phyloP scores from a whole-genome alignment of 2,113 vertebrate species.

The Malurus cyaneus region DNA sequence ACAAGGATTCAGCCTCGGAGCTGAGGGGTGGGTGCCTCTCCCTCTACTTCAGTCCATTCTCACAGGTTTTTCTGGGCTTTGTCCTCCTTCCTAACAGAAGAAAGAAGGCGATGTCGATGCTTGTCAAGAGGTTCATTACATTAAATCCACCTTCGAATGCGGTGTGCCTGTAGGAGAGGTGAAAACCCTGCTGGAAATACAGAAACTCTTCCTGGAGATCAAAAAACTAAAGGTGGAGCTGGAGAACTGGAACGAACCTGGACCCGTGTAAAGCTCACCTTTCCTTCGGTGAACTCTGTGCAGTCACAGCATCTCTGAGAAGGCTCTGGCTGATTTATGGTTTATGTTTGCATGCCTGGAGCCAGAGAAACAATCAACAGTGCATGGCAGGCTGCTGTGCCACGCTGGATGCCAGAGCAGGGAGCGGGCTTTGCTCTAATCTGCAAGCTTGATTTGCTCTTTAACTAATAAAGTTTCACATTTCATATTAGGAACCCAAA shows the following conservation, averaged over 20 bases:
- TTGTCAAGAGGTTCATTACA: not conserved
- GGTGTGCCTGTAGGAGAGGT: not conserved
- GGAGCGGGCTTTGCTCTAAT: not conserved
- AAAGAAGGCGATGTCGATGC: not conserved
- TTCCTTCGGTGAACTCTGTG: not conserved
- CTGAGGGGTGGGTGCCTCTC: not conserved
- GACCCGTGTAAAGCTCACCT: fast-evolving
- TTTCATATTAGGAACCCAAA: not conserved
- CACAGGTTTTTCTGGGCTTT: not conserved
- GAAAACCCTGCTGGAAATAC: conserved; percentile 59
- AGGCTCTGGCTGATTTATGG: not conserved
- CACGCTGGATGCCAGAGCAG: fast-evolving
- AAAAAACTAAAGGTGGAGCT: not conserved
- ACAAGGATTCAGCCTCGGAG: not conserved
- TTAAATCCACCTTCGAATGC: not conserved
- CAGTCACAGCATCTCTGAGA: too few species aligned
- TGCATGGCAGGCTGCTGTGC: not conserved
- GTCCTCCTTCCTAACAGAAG: not conserved
- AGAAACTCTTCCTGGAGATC: conserved; percentile 54
- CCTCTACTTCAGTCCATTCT: not conserved
- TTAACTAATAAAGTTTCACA: not conserved
- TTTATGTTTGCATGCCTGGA: not conserved
- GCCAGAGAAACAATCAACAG: not conserved
- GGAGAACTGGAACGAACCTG: not conserved
- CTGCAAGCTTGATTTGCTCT: not conserved